Evolutionary conservation across 2,888 invertebrate species (phyloP).

Genomic region (Chrysolina oricalcia): DNA sequence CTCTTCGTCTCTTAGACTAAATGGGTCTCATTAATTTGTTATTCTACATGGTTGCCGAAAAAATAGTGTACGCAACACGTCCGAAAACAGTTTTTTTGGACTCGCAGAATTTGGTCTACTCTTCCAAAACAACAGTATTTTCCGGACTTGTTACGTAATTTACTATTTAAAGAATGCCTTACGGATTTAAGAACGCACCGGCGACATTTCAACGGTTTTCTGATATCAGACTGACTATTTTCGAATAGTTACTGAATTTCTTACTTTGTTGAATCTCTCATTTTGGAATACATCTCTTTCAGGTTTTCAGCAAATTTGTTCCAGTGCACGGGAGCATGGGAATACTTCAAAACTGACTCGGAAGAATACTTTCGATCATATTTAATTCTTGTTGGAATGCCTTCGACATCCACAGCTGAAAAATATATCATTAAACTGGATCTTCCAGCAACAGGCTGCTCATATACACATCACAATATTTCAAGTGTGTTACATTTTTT

Average conservation of each 20-base stretch:
- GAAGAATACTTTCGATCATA: slow-evolving; percentile 70
- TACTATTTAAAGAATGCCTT: no score
- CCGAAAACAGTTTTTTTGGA: no score
- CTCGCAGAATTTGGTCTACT: no score
- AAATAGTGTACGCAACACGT: no score
- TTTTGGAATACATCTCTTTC: slow-evolving; percentile 65
- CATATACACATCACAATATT: neutral
- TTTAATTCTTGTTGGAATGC: slow-evolving; percentile 75
- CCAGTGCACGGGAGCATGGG: slow-evolving; percentile 66
- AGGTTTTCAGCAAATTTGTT: slow-evolving; percentile 63
- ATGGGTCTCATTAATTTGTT: no score
- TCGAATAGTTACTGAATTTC: neutral
- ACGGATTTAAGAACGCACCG: no score
- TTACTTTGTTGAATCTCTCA: slow-evolving; percentile 56
- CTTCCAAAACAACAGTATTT: no score
- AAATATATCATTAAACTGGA: slow-evolving; percentile 39
- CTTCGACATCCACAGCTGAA: slow-evolving; percentile 77
- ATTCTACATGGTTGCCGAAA: no score
- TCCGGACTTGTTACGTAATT: no score
- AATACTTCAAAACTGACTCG: slow-evolving; percentile 67
- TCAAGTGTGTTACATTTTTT: no score
- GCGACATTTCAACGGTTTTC: no score
- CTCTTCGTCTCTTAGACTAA: no score
- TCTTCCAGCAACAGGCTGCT: neutral
- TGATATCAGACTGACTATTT: neutral